phyloP scores from a whole-genome alignment of 1,140 invertebrate genomes.

The Trichogramma pretiosum region DNA sequence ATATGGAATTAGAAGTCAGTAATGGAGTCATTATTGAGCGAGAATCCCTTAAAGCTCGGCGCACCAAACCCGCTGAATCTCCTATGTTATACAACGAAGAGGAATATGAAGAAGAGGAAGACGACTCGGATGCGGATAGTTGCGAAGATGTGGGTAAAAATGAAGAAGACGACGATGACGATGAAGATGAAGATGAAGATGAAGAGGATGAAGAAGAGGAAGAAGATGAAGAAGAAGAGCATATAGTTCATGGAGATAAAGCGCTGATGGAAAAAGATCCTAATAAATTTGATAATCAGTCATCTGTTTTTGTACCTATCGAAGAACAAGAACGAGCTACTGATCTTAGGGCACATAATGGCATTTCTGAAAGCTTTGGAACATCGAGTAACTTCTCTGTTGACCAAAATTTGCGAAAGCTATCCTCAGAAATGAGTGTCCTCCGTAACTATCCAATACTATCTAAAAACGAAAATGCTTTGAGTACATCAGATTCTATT shows the following conservation, averaged over 20 bases:
- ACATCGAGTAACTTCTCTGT: too few species aligned
- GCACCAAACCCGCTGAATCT: conserved; percentile 28
- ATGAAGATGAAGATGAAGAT: conserved; percentile 18
- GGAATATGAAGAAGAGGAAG: conserved; percentile 16
- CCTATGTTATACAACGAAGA: conserved; percentile 24
- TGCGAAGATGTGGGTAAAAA: conserved; percentile 2
- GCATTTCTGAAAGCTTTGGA: too few species aligned
- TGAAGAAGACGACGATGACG: conserved; percentile 11
- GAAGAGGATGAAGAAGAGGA: conserved; percentile 9
- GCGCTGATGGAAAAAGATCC: too few species aligned
- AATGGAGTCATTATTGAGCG: too few species aligned
- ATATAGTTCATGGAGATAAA: too few species aligned
- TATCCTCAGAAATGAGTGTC: too few species aligned
- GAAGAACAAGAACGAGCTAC: background rate
- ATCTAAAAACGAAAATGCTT: too few species aligned
- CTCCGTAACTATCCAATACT: too few species aligned
- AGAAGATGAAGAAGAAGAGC: background rate
- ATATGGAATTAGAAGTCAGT: conserved; percentile 39
- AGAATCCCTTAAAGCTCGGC: conserved; percentile 30
- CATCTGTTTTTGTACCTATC: too few species aligned
- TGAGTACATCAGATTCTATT: conserved; percentile 26
- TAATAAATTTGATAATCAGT: too few species aligned
- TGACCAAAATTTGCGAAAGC: too few species aligned
- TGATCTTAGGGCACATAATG: background rate
- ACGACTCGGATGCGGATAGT: conserved; percentile 23